Base-by-base conservation (phyloP, 2,888 invertebrate genomes). In the Metallyticus violacea region DNA sequence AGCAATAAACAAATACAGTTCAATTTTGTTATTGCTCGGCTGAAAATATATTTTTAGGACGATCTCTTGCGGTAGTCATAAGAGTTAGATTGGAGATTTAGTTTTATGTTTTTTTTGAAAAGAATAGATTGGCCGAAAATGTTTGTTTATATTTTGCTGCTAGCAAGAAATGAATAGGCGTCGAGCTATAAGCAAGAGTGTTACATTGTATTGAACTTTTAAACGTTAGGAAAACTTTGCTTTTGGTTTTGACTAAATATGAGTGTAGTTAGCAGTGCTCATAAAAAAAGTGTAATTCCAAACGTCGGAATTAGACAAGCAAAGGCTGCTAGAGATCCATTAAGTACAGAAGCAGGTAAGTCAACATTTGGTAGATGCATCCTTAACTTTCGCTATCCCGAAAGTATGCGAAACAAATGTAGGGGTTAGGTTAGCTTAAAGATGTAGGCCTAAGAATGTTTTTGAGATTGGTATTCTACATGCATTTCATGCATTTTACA, bases 281-380 rank as follows among this genome's bases (percentile, higher is more conserved):
- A 88, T 83, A 88, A 88, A 84, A 88, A 88, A 77, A 86, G 85
- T 84, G 88, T 85, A 76, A 87, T 88, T 27, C 86, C 88, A 81
- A 88, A 88, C 87, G 88, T 88, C 77, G 88, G 87, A 76, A 85
- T 88, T 26, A 87, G 88, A 79, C 88, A 88, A 85, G 86, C 88
- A 26, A 88, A 88, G 81, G 78, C 87, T 25, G 86, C 88, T 7
- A 88, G 87, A 81, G 88, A 88, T 27, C 77, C 87, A 7, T 78
- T 86, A 77, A 80, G 80, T 79, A 79, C 86, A 76, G 88, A 88
- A 86, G 82, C 85, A 86, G 88, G 88, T 88, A 83, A 80, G 30
- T 78, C 9, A n/a, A 22, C 6, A 26, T n/a, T n/a, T n/a, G n/a
- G n/a, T n/a, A n/a, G n/a, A n/a, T n/a, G n/a, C n/a, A n/a, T n/a